Evolutionary conservation across 2,113 vertebrate genomes (phyloP).

Genomic region (Xerus inauris): DNA sequence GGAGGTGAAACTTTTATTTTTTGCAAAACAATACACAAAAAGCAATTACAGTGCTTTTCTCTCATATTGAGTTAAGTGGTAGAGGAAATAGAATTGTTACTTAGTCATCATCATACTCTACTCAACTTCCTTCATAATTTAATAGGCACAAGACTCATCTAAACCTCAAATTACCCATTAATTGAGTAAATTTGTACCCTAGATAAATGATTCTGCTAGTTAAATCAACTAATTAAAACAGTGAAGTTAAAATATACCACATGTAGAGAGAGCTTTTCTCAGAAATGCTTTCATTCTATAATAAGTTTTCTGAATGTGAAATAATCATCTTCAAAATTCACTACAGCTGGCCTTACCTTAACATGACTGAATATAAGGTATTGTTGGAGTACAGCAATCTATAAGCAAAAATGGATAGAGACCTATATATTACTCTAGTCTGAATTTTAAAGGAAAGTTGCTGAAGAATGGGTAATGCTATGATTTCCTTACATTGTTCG

Average conservation of each 20-base stretch:
- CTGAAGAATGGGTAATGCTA: neutral
- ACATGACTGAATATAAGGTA: neutral
- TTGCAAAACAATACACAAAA: constrained; percentile 28
- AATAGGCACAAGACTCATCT: constrained; percentile 29
- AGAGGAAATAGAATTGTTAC: constrained; percentile 52
- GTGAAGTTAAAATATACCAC: constrained; percentile 13
- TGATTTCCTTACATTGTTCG: neutral
- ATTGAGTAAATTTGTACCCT: constrained; percentile 43
- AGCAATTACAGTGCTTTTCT: constrained; percentile 40
- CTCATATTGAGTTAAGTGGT: constrained; percentile 37
- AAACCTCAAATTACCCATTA: constrained; percentile 49
- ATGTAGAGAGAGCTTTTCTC: constrained; percentile 24
- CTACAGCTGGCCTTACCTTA: neutral
- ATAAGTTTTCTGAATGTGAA: constrained; percentile 52
- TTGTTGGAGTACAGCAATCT: neutral
- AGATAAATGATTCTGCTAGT: constrained; percentile 16
- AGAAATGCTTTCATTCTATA: constrained; percentile 18
- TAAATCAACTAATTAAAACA: constrained; percentile 41
- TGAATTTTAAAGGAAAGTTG: constrained; percentile 12
- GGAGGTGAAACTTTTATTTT: neutral
- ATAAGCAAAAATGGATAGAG: neutral
- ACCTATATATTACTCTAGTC: neutral
- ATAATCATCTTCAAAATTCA: neutral
- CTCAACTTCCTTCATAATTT: constrained; percentile 38
- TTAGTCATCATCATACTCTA: constrained; percentile 34